Conservation (phyloP, 2,797 vertebrate genomes). For the Lates japonicus region DNA sequence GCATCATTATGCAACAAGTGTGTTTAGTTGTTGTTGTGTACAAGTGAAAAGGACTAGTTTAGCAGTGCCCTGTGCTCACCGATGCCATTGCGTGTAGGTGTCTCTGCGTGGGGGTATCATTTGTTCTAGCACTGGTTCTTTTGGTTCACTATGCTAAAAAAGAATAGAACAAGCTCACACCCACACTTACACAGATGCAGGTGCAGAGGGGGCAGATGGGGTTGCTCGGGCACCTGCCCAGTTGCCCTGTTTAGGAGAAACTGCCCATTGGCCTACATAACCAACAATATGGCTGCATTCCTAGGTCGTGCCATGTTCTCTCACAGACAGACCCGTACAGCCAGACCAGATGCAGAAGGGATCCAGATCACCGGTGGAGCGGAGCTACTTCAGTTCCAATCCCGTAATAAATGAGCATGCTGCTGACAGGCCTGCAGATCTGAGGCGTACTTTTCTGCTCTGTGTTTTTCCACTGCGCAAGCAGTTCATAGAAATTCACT, state of each 20-base stretch:
- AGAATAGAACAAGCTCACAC: constrained; percentile 29
- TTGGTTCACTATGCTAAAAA: not conserved
- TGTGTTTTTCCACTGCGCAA: not conserved
- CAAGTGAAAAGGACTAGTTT: constrained; percentile 16
- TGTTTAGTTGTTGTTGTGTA: constrained; percentile 13
- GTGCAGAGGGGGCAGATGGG: constrained; percentile 10
- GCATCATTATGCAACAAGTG: not conserved
- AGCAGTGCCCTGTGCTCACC: not conserved
- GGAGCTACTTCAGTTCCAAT: constrained; percentile 8
- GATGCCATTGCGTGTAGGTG: constrained; percentile 38
- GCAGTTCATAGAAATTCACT: constrained; percentile 17
- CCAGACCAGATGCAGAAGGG: constrained; percentile 51
- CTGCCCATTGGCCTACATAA: constrained; percentile 35
- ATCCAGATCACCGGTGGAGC: constrained; percentile 36
- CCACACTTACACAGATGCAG: constrained; percentile 25
- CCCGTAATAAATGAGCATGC: constrained; percentile 18
- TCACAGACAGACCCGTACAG: constrained; percentile 10
- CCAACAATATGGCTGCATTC: constrained; percentile 32
- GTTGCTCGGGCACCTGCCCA: constrained; percentile 25
- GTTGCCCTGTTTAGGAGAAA: constrained; percentile 27
- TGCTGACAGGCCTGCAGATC: constrained; percentile 18
- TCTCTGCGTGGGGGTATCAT: not conserved
- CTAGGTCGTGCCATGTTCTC: constrained; percentile 28
- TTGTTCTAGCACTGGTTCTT: not conserved
- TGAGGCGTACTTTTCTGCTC: not conserved